These are phyloP conservation scores for Limanda limanda DNA, from an alignment of 2,113 vertebrate genomes.

Conservation along the genomic window DNA sequence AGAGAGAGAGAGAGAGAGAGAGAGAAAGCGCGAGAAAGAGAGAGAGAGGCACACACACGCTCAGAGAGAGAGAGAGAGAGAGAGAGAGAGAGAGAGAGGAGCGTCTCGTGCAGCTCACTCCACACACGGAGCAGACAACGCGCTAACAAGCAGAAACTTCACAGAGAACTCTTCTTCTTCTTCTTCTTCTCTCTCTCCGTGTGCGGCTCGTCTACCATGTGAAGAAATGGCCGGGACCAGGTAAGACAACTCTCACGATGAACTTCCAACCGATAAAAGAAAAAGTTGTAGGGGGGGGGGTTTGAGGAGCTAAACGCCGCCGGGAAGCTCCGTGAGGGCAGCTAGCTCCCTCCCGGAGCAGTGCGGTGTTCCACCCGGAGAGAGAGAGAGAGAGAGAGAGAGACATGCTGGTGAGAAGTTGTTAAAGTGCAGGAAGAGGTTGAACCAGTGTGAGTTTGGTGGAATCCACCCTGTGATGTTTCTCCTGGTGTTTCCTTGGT, in stretches of 20 bases:
- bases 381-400: no score
- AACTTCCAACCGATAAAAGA: not conserved
- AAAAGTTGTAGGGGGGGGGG: conserved; percentile 22
- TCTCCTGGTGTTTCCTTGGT: not conserved
- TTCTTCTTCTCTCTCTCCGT: not conserved
- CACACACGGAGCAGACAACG: not conserved
- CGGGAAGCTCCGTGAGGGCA: not conserved
- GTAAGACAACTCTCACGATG: conserved; percentile 42
- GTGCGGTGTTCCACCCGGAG: no score
- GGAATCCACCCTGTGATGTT: no score
- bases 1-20: no score
- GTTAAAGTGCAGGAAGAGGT: not conserved
- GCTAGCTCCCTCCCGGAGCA: no score
- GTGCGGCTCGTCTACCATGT: conserved; percentile 73
- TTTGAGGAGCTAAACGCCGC: conserved; percentile 19
- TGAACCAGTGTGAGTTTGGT: not conserved
- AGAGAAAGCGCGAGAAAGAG: no score
- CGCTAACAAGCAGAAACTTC: not conserved
- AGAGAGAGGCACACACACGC: not conserved
- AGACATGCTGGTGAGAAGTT: not conserved
- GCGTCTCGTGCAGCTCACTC: not conserved
- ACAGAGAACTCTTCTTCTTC: not conserved
- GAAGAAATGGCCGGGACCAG: conserved; percentile 80
- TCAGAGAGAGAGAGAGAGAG: not conserved
- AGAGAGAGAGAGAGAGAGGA: no score